These are phyloP conservation scores for Pseudochirops corinnae DNA, from an alignment of 2,797 vertebrate species.

Conservation along the genomic window DNA sequence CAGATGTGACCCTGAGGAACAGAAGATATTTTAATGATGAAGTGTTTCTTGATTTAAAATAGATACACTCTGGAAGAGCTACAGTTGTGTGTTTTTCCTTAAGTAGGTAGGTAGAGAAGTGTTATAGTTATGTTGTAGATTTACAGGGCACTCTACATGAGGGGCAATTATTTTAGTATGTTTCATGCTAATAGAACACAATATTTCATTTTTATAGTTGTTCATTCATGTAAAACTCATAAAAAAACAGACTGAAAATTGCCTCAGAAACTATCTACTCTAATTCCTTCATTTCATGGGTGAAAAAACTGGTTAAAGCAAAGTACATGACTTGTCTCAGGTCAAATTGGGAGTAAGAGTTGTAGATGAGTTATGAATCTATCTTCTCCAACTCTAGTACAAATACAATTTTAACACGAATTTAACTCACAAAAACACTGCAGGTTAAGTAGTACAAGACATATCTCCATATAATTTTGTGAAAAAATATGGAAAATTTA, in stretches of 20 bases:
- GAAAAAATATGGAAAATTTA: neutral
- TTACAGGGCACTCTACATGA: neutral
- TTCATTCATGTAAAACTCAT: neutral
- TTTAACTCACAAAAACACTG: neutral
- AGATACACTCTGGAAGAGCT: neutral
- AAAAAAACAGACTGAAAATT: neutral
- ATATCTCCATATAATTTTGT: neutral
- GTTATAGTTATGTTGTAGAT: neutral
- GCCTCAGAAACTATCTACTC: neutral
- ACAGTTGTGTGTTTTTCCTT: neutral
- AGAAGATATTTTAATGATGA: constrained; percentile 58
- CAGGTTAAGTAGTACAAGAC: neutral
- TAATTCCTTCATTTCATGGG: neutral
- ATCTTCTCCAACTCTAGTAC: neutral
- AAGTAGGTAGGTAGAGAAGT: neutral
- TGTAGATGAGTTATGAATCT: neutral
- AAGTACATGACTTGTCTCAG: neutral
- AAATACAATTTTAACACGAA: neutral
- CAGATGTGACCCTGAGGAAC: constrained; percentile 13
- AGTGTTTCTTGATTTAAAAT: constrained; percentile 43
- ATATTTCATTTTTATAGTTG: neutral
- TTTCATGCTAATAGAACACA: neutral
- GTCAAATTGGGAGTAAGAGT: neutral
- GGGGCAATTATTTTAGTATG: neutral
- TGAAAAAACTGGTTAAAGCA: neutral